A percentile compares a stretch with the other conserved stretches of the same genome.
Evolutionary conservation across 2,113 vertebrate species (phyloP).

Genomic region (Lethenteron reissneri): DNA sequence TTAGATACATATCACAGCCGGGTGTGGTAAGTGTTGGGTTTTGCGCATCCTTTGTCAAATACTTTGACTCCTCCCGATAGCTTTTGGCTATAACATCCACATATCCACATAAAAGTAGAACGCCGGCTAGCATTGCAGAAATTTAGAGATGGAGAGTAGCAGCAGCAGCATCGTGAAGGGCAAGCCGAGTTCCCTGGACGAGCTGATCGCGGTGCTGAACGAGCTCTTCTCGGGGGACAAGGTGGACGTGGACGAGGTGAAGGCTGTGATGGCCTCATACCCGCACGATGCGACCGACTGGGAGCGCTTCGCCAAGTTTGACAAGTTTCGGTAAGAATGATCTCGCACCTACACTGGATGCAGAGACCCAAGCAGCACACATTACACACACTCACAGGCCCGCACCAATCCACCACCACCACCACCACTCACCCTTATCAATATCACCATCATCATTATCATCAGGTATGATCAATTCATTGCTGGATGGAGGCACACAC

Average conservation of each 20-base stretch:
- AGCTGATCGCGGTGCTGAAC: slow-evolving; percentile 44
- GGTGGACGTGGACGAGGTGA: slow-evolving; percentile 58
- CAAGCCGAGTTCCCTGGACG: slow-evolving; percentile 39
- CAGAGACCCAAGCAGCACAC: not conserved
- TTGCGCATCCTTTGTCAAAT: no score
- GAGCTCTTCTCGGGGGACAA: slow-evolving; percentile 38
- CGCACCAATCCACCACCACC: not conserved
- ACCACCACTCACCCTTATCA: not conserved
- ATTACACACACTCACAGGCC: not conserved
- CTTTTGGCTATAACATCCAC: no score
- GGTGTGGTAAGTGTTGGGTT: no score
- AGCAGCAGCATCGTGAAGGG: not conserved
- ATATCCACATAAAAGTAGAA: no score
- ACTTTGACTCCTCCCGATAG: no score
- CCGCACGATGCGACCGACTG: slow-evolving; percentile 59
- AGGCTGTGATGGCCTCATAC: slow-evolving; percentile 58
- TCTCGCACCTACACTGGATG: not conserved
- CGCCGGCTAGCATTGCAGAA: no score
- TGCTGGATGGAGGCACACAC: no score
- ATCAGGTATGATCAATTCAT: no score
- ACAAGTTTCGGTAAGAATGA: slow-evolving; percentile 50
- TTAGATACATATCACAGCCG: no score
- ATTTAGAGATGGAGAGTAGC: no score
- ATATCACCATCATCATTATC: not conserved
- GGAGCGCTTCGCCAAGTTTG: slow-evolving; percentile 48